Percentiles rank a stretch among this genome's conserved stretches.
phyloP scores from a whole-genome alignment of 1,140 invertebrate genomes.

The Pogonomyrmex californicus region DNA sequence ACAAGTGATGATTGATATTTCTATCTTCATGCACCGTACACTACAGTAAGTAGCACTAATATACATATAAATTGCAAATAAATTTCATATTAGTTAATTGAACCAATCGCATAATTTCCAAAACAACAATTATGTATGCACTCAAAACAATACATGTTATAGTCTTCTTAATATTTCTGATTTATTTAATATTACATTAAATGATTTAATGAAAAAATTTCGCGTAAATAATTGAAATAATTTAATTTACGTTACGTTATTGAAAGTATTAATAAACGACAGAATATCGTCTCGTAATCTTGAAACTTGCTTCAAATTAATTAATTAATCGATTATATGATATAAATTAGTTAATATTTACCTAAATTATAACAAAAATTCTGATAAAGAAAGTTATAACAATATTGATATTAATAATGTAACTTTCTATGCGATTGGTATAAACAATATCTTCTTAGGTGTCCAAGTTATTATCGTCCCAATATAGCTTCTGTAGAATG shows the following conservation, averaged over 20 bases:
- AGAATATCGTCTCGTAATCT: background rate
- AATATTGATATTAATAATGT: background rate
- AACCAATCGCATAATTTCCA: constrained; percentile 4
- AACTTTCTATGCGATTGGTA: constrained; percentile 10
- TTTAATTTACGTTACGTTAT: background rate
- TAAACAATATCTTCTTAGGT: background rate
- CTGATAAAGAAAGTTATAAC: background rate
- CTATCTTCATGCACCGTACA: background rate
- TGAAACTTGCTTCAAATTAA: background rate
- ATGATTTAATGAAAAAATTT: background rate
- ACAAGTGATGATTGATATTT: constrained; percentile 42
- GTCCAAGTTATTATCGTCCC: background rate
- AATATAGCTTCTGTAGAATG: background rate
- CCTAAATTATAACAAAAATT: background rate
- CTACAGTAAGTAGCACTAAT: constrained; percentile 48
- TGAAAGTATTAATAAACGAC: background rate
- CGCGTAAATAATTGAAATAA: background rate
- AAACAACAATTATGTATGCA: background rate
- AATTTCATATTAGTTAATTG: background rate
- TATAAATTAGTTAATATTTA: background rate
- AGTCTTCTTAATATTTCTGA: background rate
- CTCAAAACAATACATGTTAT: background rate
- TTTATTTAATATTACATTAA: background rate
- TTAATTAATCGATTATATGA: background rate
- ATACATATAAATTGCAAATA: constrained; percentile 40